A percentile compares a stretch with the other conserved stretches of the same genome.
Evolutionary conservation across 1,140 invertebrate species (phyloP).

Genomic region (Bursaphelenchus mucronatus): DNA sequence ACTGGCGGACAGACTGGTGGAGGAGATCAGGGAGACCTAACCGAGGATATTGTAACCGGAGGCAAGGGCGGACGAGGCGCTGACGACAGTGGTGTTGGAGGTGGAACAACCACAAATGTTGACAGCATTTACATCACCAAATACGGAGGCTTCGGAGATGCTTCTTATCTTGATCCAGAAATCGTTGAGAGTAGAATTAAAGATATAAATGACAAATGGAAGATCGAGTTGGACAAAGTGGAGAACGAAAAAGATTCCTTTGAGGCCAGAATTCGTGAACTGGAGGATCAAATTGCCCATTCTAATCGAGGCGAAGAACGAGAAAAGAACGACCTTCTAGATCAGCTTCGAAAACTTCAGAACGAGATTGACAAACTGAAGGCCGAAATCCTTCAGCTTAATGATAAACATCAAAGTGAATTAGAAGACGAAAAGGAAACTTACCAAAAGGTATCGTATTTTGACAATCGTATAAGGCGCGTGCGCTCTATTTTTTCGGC

Average conservation of each 20-base stretch:
- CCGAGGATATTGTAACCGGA: constrained; percentile 1
- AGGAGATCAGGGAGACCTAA: too few species aligned
- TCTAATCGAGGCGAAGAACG: constrained; percentile 45
- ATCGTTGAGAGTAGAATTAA: constrained; percentile 54
- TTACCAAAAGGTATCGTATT: constrained; percentile 43
- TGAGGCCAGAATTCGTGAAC: constrained; percentile 49
- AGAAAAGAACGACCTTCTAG: constrained; percentile 46
- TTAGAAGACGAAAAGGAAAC: constrained; percentile 56
- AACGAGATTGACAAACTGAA: constrained; percentile 56
- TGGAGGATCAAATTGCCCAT: constrained; percentile 54
- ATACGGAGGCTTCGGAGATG: constrained; percentile 16
- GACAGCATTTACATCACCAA: constrained; percentile 27
- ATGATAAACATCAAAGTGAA: constrained; percentile 57
- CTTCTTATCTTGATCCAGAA: constrained; percentile 49
- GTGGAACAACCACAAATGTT: constrained; percentile 25
- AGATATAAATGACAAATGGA: constrained; percentile 60
- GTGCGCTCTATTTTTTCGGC: too few species aligned
- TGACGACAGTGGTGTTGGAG: constrained; percentile 24
- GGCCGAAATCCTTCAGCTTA: constrained; percentile 45
- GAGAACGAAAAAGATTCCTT: constrained; percentile 60
- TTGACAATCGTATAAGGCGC: too few species aligned
- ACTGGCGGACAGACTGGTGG: constrained; percentile 2
- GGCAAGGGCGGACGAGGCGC: constrained; percentile 25
- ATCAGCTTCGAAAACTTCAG: constrained; percentile 53
- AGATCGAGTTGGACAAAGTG: constrained; percentile 53